Conservation (phyloP, 2,888 invertebrate species). For the Amphipyra berbera region DNA sequence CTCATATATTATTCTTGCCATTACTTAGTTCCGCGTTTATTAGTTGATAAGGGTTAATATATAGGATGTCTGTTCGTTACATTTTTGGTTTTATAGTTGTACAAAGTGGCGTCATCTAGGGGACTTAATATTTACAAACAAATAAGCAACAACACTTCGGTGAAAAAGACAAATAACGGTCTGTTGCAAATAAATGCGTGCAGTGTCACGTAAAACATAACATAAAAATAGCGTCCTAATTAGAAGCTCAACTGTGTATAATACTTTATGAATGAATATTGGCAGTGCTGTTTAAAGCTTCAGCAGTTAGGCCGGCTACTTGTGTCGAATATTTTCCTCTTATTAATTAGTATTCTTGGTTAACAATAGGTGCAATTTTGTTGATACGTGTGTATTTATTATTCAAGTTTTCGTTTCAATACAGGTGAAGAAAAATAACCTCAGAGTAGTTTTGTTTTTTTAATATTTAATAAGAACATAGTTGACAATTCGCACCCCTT, state of each 20-base stretch:
- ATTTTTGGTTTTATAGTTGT: no score
- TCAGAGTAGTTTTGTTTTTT: no score
- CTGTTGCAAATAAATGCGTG: conserved; percentile 45
- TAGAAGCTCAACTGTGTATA: conserved; percentile 50
- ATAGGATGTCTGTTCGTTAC: background rate
- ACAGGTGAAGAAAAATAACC: background rate
- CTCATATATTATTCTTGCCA: no score
- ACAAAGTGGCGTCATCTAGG: conserved; percentile 13
- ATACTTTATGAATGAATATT: conserved; percentile 79
- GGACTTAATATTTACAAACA: conserved; percentile 20
- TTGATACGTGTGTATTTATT: background rate
- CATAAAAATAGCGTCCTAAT: conserved; percentile 40
- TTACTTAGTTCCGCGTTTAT: no score
- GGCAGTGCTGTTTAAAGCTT: conserved; percentile 73
- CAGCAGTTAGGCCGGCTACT: conserved; percentile 50
- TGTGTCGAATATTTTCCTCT: conserved; percentile 32
- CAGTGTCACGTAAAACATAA: conserved; percentile 31
- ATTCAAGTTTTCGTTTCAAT: background rate
- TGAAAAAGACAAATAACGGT: conserved; percentile 17
- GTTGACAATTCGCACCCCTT: no score
- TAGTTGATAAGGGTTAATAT: no score
- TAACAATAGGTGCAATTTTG: background rate
- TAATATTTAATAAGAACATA: no score
- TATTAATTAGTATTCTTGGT: background rate
- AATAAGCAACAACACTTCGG: conserved; percentile 25